phyloP scores from a whole-genome alignment of 2,113 vertebrate species.

The Martes martes region DNA sequence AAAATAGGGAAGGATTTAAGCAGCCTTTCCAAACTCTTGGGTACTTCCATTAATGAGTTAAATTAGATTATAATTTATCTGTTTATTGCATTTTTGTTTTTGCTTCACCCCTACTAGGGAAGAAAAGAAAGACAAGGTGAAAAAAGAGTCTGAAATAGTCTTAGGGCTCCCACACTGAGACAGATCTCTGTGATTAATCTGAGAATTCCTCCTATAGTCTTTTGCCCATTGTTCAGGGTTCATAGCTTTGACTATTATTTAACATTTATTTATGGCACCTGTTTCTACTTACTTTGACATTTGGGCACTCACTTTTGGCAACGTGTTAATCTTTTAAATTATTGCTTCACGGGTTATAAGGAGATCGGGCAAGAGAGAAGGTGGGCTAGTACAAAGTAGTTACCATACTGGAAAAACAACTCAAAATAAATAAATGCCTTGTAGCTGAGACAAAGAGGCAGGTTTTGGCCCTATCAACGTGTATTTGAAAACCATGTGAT shows the following conservation, averaged over 20 bases:
- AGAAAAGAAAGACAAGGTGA: not conserved
- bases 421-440: conserved; percentile 18
- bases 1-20: not conserved
- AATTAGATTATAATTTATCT: not conserved
- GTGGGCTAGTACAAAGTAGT: conserved; percentile 1
- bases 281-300: conserved; percentile 37
- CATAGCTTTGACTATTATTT: conserved; percentile 3
- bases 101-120: not conserved
- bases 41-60: not conserved
- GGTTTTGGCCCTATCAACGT: not conserved
- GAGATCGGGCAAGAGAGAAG: not conserved
- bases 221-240: not conserved
- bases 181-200: not conserved
- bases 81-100: conserved; percentile 3
- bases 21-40: not conserved
- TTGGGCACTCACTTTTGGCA: conserved; percentile 1
- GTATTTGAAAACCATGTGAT: conserved; percentile 16
- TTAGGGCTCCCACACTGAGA: not conserved
- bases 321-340: conserved; percentile 11
- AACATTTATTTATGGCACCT: conserved; percentile 19
- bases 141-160: not conserved
- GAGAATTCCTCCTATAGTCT: not conserved
- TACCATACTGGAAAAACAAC: conserved; percentile 10
- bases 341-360: conserved; percentile 15
- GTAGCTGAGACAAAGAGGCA: not conserved